Base-by-base conservation (phyloP, 1,140 invertebrate genomes). In the Drosophila lacertosa region DNA sequence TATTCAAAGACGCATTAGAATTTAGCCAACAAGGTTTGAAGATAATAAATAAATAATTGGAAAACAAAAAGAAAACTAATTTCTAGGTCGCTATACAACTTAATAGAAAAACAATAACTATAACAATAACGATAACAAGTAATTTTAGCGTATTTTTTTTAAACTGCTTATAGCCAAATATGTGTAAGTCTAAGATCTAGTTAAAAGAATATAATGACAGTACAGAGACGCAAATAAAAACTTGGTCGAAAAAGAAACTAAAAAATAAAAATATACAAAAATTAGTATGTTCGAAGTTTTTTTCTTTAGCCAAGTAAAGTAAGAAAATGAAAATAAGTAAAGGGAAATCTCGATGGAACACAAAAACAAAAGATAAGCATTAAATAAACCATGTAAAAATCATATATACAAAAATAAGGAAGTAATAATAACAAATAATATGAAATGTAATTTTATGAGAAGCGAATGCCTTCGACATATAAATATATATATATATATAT, bases 101-200 rank as follows among this genome's bases (percentile, higher is more conserved):
- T 59, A 35, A 44, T 70, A 64, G 66, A 68, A 76, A 76, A 76
- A 81, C 73, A 74, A 78, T 78, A 82, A 81, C 69, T 82, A 82
- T 77, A 77, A 80, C 80, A 86, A 84, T 79, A 80, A 77, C 45
- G 53, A 73, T 82, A 82, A 82, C 63, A 73, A 47, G 81, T 84
- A 84, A 74, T 84, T 86, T 81, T 80, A 84, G 81, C 82, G 42
- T 68, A 68, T 75, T 86, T 84, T 83, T 83, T 84, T 84, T 84
- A 26, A 82, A 78, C 69, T 60, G 79, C 79, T 82, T 82, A 67
- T 82, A 83, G 79, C 79, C 70, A 78, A 83, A 77, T 82, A 83
- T 66, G 70, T 74, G 29, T 66, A 71, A 71, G 62, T 35, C 32
- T 81, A 77, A 69, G 29, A 37, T 29, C 55, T 73, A 68, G 57